Evolutionary conservation across 2,113 vertebrate genomes (phyloP).

Genomic region (Haemorhous mexicanus): DNA sequence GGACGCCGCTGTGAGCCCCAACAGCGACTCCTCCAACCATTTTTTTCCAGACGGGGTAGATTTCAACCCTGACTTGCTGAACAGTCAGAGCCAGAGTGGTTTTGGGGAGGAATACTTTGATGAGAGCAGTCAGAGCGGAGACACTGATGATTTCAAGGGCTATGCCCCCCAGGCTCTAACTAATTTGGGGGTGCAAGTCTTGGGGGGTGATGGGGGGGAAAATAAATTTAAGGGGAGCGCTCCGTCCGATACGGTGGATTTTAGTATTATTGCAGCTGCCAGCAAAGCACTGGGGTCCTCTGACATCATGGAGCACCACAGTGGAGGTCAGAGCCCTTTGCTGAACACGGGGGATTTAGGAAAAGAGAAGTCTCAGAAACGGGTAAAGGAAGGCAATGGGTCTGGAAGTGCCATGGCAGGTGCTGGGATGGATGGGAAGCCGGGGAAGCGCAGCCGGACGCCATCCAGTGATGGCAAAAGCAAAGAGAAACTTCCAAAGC

Average conservation of each 20-base stretch:
- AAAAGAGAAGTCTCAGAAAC: slow-evolving; percentile 81
- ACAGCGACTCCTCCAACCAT: slow-evolving; percentile 90
- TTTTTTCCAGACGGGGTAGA: slow-evolving; percentile 92
- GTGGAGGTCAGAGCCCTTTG: slow-evolving; percentile 90
- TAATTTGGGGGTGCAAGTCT: slow-evolving; percentile 74
- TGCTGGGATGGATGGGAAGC: slow-evolving; percentile 82
- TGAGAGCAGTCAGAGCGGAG: slow-evolving; percentile 93
- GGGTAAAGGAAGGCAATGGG: slow-evolving; percentile 80
- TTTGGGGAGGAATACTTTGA: slow-evolving; percentile 92
- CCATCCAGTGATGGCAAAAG: slow-evolving; percentile 95
- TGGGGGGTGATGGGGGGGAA: slow-evolving; percentile 74
- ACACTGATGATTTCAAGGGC: slow-evolving; percentile 90
- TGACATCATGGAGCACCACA: slow-evolving; percentile 87
- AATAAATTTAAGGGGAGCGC: slow-evolving; percentile 75
- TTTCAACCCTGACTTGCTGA: slow-evolving; percentile 92
- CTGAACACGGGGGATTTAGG: slow-evolving; percentile 80
- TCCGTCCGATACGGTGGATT: slow-evolving; percentile 78
- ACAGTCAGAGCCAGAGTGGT: slow-evolving; percentile 83
- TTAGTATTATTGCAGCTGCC: slow-evolving; percentile 79
- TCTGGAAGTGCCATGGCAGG: slow-evolving; percentile 73
- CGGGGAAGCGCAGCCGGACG: slow-evolving; percentile 92
- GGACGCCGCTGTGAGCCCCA: slow-evolving; percentile 90
- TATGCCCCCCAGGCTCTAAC: slow-evolving; percentile 82
- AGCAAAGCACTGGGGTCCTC: slow-evolving; percentile 80
- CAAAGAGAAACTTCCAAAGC: slow-evolving; percentile 94